Base-by-base conservation (phyloP, 2,113 vertebrate species). In the Petromus typicus region DNA sequence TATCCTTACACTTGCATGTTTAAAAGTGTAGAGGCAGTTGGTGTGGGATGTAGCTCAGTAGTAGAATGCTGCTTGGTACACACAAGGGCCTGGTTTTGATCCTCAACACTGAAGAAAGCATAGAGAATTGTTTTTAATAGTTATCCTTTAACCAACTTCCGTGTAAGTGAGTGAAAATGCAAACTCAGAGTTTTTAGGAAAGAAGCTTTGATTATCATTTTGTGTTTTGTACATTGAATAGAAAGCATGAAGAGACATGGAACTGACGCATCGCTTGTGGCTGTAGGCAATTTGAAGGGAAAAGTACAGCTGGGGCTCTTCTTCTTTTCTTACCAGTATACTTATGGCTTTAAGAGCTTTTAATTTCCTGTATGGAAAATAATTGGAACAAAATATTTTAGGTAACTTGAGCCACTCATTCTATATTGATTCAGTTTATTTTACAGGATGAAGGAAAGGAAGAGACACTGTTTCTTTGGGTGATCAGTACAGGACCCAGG, bases 261-360 rank as follows among this genome's bases (percentile, higher is more conserved):
- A 61, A 81, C 37, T 83, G 64, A 48, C 23, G 30, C 67, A 51
- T 67, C 92, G 30, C 64, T 64, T 97, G 90, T 88, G 82, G 16
- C 86, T 86, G 40, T 45, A 82, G 66, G 61, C 82, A 73, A 94
- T 96, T 97, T 96, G 90, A 92, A 95, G 93, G 84, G 59, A 84
- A 96, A 94, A 86, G 63, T 73, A 25, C 85, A 61, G 22, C 61
- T 51, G 7, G 61, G 56, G 20, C 43, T 71, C 14, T 69, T 83
- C 22, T 90, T 93, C 78, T 54, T 92, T 83, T 78, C 54, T 59
- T 96, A 34, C 6, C 66, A 16, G 51, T 34, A 81, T 64, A 23
- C 73, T 73, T 79, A 37, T 25, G 10, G 5, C 17, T 82, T 83
- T 88, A 84, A 88, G 23, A 87, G 56, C 61, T 90, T 95, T 90